These are phyloP conservation scores for Eufriesea mexicana DNA, from an alignment of 1,140 invertebrate species.

Conservation along the genomic window DNA sequence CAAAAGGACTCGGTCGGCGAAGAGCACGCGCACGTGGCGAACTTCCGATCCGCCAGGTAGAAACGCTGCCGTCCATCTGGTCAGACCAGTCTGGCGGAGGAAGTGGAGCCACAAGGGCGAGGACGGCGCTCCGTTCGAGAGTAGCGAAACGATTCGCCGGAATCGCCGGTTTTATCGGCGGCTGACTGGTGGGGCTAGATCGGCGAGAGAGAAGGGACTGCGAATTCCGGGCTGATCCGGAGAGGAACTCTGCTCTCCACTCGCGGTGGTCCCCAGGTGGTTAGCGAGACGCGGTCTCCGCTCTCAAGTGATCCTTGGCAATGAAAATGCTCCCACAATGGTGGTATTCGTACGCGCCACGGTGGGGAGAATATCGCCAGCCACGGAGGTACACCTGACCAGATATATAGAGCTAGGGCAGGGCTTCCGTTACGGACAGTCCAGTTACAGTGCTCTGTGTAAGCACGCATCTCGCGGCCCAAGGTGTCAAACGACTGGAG, in stretches of 20 bases:
- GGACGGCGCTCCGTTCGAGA: background rate
- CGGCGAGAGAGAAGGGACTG: constrained; percentile 46
- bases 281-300: constrained; percentile 66
- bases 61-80: constrained; percentile 64
- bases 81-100: constrained; percentile 55
- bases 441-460: constrained; percentile 80
- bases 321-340: constrained; percentile 76
- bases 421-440: constrained; percentile 82
- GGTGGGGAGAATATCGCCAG: constrained; percentile 79
- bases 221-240: constrained; percentile 68
- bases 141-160: constrained; percentile 39
- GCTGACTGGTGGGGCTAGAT: constrained; percentile 31
- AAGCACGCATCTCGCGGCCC: constrained; percentile 74
- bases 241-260: constrained; percentile 66
- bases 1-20: constrained; percentile 3
- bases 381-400: constrained; percentile 80
- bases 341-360: constrained; percentile 53
- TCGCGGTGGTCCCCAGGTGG: constrained; percentile 73
- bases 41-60: constrained; percentile 32
- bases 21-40: constrained; percentile 13
- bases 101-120: constrained; percentile 18
- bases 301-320: constrained; percentile 74
- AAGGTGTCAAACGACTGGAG: background rate
- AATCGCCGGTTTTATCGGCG: constrained; percentile 2
- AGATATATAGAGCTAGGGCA: constrained; percentile 84